Base-by-base conservation (phyloP, 2,113 vertebrate genomes). In the Heterotilapia buettikoferi region DNA sequence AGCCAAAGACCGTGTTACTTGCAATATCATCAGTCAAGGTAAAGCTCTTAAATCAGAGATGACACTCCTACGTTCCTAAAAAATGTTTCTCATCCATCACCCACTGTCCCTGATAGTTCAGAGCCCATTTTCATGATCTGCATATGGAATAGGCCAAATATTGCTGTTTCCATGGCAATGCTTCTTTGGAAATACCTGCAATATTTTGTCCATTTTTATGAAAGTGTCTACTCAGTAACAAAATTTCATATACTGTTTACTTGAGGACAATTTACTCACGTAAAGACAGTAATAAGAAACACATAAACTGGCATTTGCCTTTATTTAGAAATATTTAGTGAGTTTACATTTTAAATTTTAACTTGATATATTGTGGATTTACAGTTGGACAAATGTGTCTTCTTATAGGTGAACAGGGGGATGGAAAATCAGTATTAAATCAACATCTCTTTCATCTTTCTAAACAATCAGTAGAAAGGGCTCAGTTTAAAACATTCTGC, bases 111-210 rank as follows among this genome's bases (percentile, higher is more conserved):
- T 50, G 50, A 57, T 8, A 82, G 43, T 53, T 26, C 19, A 19
- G 24, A 79, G 73, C 6, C 2, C 1, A 14, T 21, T 56, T 38
- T 86, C 61, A 73, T 53, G 50, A 80, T 87, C 71, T 87, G 50
- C 66, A 92, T 73, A 57, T 43, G n/a, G 63, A 92, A 10, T 29
- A 38, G 19, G 68, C 71, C 31, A 83, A 84, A 86, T 50, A 47
- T n/a, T 84, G 54, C 63, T 19, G 91, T 92, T 94, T 85, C 90
- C 89, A 92, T 93, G 91, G 91, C 26, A 76, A 92, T 86, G 68
- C 57, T 57, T 73, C 29, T 2, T 16, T 21, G 40, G 52, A 56
- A 84, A 86, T 80, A 86, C 81, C 76, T 84, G 56, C 53, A 83
- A 57, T 86, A 81, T 18, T 90, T 85, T 78, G 45, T 81, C n/a